Percentiles rank a stretch among this genome's conserved stretches.
Evolutionary conservation across 2,888 invertebrate species (phyloP).

Genomic region (Tipula unca): DNA sequence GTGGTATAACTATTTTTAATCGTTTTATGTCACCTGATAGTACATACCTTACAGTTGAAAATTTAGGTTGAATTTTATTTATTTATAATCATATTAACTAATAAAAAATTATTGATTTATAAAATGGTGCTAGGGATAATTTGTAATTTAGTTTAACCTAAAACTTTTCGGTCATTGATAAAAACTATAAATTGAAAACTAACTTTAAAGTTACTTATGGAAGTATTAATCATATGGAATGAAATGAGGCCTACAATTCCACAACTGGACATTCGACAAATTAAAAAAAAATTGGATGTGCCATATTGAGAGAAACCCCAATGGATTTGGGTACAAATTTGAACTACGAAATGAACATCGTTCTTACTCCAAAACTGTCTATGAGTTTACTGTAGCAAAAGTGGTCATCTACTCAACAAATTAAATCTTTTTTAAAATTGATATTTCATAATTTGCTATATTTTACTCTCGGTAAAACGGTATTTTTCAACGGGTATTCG

Average conservation of each 20-base stretch:
- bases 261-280: not conserved
- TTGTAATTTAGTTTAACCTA: too few species aligned
- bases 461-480: not conserved
- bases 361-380: not conserved
- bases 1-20: not conserved
- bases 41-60: not conserved
- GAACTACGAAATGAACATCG: not conserved
- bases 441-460: not conserved
- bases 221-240: too few species aligned
- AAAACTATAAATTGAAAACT: too few species aligned
- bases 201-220: too few species aligned
- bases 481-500: not conserved
- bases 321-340: not conserved
- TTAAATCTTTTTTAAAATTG: not conserved
- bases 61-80: not conserved
- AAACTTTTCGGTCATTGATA: too few species aligned
- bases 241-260: not conserved
- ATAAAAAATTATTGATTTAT: not conserved
- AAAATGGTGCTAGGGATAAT: too few species aligned
- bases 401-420: too few species aligned
- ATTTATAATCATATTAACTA: not conserved
- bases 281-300: not conserved
- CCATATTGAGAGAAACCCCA: not conserved
- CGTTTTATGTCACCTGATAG: not conserved
- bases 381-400: not conserved